These are phyloP conservation scores for Cheilinus undulatus DNA, from an alignment of 2,113 vertebrate genomes.

Conservation along the genomic window DNA sequence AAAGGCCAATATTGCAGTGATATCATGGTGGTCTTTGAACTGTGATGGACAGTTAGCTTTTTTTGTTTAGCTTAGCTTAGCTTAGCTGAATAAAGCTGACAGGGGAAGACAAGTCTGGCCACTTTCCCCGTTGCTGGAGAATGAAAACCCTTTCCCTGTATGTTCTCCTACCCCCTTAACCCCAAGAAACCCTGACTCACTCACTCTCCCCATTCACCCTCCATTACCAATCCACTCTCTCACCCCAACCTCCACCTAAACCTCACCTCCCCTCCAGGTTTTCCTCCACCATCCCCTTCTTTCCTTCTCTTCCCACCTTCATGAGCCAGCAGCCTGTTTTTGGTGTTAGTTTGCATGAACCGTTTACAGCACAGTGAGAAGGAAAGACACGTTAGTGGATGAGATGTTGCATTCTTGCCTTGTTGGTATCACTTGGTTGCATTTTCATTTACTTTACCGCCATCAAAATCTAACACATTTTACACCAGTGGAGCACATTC, in stretches of 20 bases:
- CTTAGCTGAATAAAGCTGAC: conserved; percentile 64
- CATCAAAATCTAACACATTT: conserved; percentile 36
- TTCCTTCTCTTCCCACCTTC: conserved; percentile 47
- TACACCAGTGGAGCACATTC: conserved; percentile 16
- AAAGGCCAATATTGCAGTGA: conserved; percentile 55
- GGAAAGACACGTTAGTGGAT: conserved; percentile 47
- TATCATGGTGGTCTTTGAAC: conserved; percentile 57
- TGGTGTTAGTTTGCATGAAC: conserved; percentile 67
- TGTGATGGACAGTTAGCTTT: conserved; percentile 55
- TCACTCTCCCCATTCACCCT: conserved; percentile 46
- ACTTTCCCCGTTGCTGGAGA: conserved; percentile 75
- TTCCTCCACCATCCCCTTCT: conserved; percentile 19
- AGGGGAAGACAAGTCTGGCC: conserved; percentile 69
- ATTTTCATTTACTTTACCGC: conserved; percentile 37
- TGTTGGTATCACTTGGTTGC: conserved; percentile 50
- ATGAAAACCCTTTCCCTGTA: conserved; percentile 73
- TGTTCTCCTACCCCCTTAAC: conserved; percentile 58
- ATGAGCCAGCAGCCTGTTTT: conserved; percentile 40
- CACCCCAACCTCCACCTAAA: conserved; percentile 23
- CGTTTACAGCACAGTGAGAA: conserved; percentile 58
- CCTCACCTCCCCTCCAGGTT: conserved; percentile 22
- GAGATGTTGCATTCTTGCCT: conserved; percentile 39
- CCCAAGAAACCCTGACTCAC: conserved; percentile 60
- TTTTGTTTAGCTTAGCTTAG: conserved; percentile 57
- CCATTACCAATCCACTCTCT: conserved; percentile 41